Conservation (phyloP, 1,140 invertebrate species). For the Catajapyx aquilonaris region DNA sequence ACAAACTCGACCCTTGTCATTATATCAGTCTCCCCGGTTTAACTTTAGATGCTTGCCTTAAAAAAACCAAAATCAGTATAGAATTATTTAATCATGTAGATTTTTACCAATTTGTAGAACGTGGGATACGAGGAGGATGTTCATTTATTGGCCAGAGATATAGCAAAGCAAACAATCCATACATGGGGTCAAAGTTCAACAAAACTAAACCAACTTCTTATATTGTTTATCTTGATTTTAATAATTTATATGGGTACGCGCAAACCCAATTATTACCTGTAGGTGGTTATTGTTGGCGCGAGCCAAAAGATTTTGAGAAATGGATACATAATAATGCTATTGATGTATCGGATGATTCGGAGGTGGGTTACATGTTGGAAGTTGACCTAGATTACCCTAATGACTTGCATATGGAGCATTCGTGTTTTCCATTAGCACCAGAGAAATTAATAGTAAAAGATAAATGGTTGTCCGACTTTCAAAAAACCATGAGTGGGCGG, state of each 20-base stretch:
- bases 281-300: slow-evolving; percentile 22
- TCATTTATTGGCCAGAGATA: slow-evolving; percentile 18
- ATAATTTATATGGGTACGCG: slow-evolving; percentile 29
- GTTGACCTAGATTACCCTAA: slow-evolving; percentile 17
- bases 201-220: slow-evolving; percentile 14
- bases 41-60: not conserved
- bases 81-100: not conserved
- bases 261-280: slow-evolving; percentile 23
- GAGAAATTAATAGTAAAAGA: slow-evolving; percentile 17
- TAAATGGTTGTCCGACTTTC: slow-evolving; percentile 5
- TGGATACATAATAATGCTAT: too few species aligned
- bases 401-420: slow-evolving; percentile 26
- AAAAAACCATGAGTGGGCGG: not conserved
- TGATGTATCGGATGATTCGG: slow-evolving; percentile 17
- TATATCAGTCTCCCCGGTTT: not conserved
- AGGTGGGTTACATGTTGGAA: slow-evolving; percentile 29
- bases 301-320: slow-evolving; percentile 14
- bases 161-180: slow-evolving; percentile 24
- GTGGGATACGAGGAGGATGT: slow-evolving; percentile 13
- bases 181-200: slow-evolving; percentile 21
- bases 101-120: slow-evolving; percentile 16
- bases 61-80: not conserved
- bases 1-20: not conserved
- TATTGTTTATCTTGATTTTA: slow-evolving; percentile 26
- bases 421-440: slow-evolving; percentile 25